Conservation (phyloP, 2,888 invertebrate genomes). For the Diaprepes abbreviatus region DNA sequence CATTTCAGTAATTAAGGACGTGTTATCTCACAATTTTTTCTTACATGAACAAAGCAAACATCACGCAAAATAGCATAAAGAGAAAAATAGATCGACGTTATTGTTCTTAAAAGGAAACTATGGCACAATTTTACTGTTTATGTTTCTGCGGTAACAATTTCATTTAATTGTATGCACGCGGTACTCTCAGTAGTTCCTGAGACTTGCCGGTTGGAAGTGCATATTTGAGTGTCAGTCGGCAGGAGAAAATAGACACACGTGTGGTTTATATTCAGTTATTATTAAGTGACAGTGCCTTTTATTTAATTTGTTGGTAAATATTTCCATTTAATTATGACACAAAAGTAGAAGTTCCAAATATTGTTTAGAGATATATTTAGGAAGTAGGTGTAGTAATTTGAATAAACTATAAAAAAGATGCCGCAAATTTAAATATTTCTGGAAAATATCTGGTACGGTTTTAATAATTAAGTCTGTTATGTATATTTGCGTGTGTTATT, state of each 20-base stretch:
- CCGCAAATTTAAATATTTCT: no score
- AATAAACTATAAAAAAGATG: neutral
- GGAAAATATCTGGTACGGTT: no score
- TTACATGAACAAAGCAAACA: no score
- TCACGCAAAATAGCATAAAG: no score
- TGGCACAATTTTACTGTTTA: neutral
- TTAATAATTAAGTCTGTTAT: no score
- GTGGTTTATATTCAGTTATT: neutral
- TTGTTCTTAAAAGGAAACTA: neutral
- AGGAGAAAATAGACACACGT: neutral
- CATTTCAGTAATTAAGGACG: no score
- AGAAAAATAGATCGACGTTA: neutral
- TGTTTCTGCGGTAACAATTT: neutral
- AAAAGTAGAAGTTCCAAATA: no score
- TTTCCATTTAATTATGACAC: no score
- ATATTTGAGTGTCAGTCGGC: neutral
- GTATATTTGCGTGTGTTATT: no score
- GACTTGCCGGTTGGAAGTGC: constrained; percentile 3
- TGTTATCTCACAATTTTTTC: no score
- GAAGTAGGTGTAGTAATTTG: no score
- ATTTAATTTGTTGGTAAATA: neutral
- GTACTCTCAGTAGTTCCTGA: constrained; percentile 13
- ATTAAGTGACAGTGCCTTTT: neutral
- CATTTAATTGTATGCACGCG: constrained; percentile 7
- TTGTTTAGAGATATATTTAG: no score